phyloP scores from a whole-genome alignment of 2,113 vertebrate species.

The Platanista minor region DNA sequence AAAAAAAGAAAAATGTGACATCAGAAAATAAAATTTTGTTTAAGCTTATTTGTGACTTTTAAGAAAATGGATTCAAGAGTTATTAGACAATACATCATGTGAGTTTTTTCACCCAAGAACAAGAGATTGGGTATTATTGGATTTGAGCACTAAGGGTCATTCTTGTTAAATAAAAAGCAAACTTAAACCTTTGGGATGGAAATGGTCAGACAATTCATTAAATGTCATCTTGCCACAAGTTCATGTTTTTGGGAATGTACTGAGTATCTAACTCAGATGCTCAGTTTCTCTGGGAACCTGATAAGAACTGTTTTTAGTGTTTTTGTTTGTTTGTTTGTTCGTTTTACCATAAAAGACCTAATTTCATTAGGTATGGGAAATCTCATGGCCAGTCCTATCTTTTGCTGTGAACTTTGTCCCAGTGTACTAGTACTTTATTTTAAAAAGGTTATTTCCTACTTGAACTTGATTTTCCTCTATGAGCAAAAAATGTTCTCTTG shows the following conservation, averaged over 20 bases:
- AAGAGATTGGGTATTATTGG: neutral
- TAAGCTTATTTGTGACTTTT: neutral
- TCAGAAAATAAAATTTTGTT: neutral
- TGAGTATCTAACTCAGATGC: neutral
- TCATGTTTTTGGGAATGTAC: neutral
- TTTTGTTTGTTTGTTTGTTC: neutral
- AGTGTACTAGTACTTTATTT: slow-evolving; percentile 7
- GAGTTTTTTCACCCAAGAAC: neutral
- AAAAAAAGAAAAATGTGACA: neutral
- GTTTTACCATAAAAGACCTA: slow-evolving; percentile 12
- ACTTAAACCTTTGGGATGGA: neutral
- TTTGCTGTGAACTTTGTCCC: slow-evolving; percentile 34
- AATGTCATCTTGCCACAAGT: neutral
- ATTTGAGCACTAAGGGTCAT: neutral
- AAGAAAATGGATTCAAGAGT: slow-evolving; percentile 16
- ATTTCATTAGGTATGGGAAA: slow-evolving; percentile 47
- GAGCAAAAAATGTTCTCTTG: neutral
- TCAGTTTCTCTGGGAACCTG: neutral
- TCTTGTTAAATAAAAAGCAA: neutral
- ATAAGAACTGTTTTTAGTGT: neutral
- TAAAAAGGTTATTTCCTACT: slow-evolving; percentile 37
- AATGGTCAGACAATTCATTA: neutral
- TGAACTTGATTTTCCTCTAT: slow-evolving; percentile 9
- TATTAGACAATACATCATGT: neutral
- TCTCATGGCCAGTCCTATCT: neutral